Conservation (phyloP, 2,888 invertebrate genomes). For the Troglohyphantes excavatus region DNA sequence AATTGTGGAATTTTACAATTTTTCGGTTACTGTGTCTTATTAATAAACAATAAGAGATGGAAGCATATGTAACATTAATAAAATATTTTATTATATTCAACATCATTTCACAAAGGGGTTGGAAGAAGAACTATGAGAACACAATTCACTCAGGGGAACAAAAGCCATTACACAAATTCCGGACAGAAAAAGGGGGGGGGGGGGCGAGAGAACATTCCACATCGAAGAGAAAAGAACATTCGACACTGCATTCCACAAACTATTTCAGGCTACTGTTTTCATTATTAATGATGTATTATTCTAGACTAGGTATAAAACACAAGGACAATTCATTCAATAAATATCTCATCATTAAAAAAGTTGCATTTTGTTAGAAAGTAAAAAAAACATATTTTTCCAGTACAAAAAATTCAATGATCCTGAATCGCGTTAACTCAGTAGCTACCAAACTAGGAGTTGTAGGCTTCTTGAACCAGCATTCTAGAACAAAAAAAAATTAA, state of each 20-base stretch:
- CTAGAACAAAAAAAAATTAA: too few species aligned
- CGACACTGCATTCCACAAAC: not conserved
- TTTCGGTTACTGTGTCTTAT: too few species aligned
- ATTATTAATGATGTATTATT: too few species aligned
- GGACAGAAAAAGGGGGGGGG: too few species aligned
- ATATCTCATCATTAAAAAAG: slow-evolving; percentile 36
- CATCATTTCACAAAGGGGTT: slow-evolving; percentile 60
- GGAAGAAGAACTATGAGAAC: slow-evolving; percentile 15
- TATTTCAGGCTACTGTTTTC: slow-evolving; percentile 20
- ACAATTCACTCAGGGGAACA: not conserved
- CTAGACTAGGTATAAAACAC: slow-evolving; percentile 70
- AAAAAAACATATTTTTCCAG: too few species aligned
- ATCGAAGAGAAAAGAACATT: not conserved
- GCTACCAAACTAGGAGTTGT: too few species aligned
- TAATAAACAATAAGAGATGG: too few species aligned
- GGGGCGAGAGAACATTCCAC: slow-evolving; percentile 43
- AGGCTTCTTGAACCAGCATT: too few species aligned
- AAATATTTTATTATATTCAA: slow-evolving; percentile 77
- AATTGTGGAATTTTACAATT: too few species aligned
- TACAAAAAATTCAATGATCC: too few species aligned
- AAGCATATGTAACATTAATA: slow-evolving; percentile 68
- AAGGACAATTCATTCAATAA: slow-evolving; percentile 39
- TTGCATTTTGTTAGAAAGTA: too few species aligned
- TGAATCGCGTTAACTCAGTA: too few species aligned
- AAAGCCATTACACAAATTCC: not conserved